Conservation (phyloP, 2,888 invertebrate genomes). For the Amaurobius ferox region DNA sequence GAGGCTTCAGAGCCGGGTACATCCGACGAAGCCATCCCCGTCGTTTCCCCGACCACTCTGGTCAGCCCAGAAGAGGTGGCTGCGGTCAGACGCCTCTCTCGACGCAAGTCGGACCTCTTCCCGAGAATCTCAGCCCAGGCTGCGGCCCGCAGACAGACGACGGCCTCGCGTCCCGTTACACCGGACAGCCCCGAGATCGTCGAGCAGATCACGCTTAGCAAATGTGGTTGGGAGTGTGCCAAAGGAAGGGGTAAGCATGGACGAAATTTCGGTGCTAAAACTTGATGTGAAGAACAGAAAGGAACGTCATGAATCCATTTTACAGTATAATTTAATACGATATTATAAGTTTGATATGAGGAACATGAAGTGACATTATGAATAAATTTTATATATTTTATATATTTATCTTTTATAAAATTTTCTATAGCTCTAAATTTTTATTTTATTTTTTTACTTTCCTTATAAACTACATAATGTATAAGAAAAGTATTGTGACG, state of each 20-base stretch:
- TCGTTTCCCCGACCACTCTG: background rate
- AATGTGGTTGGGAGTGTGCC: slow-evolving; percentile 64
- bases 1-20: slow-evolving; percentile 45
- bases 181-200: slow-evolving; percentile 23
- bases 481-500: too few relatives aligned
- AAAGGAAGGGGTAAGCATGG: slow-evolving; percentile 51
- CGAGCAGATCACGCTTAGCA: slow-evolving; percentile 63
- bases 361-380: too few relatives aligned
- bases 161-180: background rate
- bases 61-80: slow-evolving; percentile 28
- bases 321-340: too few relatives aligned
- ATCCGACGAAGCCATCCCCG: slow-evolving; percentile 40
- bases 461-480: too few relatives aligned
- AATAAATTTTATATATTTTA: too few relatives aligned
- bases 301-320: too few relatives aligned
- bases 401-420: too few relatives aligned
- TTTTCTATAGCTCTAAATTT: too few relatives aligned
- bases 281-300: too few relatives aligned
- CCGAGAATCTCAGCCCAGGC: slow-evolving; percentile 63
- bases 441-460: too few relatives aligned
- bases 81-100: slow-evolving; percentile 46
- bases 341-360: too few relatives aligned
- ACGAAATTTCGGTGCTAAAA: too few relatives aligned
- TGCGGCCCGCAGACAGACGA: slow-evolving; percentile 35
- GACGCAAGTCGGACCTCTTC: slow-evolving; percentile 64